Evolutionary conservation across 2,113 vertebrate genomes (phyloP).

Genomic region (Carlito syrichta): DNA sequence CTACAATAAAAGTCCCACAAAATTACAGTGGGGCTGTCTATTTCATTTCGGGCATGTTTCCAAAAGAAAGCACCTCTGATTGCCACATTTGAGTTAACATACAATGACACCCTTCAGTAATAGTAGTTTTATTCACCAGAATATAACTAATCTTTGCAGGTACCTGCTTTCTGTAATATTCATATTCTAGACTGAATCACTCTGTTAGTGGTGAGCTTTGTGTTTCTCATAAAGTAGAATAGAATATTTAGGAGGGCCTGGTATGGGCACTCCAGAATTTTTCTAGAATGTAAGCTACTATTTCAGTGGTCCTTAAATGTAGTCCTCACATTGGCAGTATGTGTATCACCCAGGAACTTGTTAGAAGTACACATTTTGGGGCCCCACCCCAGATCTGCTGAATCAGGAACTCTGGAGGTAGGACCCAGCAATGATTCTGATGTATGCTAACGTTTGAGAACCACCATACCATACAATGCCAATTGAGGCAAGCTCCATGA

Average conservation of each 20-base stretch:
- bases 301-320: background rate
- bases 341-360: background rate
- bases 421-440: background rate
- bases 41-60: background rate
- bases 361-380: background rate
- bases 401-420: background rate
- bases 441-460: background rate
- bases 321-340: background rate
- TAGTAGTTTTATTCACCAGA: background rate
- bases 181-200: background rate
- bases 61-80: background rate
- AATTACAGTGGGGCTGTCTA: background rate
- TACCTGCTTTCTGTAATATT: background rate
- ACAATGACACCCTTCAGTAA: background rate
- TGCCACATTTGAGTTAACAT: background rate
- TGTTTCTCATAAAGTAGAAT: background rate
- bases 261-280: background rate
- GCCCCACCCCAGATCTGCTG: background rate
- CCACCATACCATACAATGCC: too few species aligned
- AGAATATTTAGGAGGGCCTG: background rate
- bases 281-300: background rate
- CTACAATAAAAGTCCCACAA: background rate
- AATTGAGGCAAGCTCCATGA: background rate
- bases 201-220: background rate
- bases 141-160: background rate